Evolutionary conservation across 2,797 vertebrate species (phyloP).

Genomic region (Pelobates cultripes): DNA sequence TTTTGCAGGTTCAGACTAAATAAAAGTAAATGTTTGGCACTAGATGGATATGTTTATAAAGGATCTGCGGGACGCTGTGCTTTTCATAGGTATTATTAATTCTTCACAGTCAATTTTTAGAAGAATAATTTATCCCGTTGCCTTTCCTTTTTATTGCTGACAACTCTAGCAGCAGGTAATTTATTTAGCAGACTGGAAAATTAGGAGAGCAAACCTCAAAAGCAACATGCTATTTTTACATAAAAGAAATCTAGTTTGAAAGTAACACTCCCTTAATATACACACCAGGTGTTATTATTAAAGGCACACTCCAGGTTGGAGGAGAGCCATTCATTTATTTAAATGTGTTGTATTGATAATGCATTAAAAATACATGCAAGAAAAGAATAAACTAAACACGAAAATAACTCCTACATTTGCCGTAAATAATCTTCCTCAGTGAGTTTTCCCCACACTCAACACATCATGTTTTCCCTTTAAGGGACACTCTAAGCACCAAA

Average conservation of each 20-base stretch:
- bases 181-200: conserved; percentile 7
- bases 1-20: neutral
- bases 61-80: conserved; percentile 7
- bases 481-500: too few species aligned
- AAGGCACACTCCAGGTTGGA: neutral
- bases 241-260: conserved; percentile 1
- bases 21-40: conserved; percentile 22
- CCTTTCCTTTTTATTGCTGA: conserved; percentile 27
- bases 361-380: too few species aligned
- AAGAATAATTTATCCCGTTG: conserved; percentile 35
- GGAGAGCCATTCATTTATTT: too few species aligned
- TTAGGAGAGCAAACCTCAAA: neutral
- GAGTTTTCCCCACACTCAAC: too few species aligned
- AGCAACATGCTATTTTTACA: neutral
- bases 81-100: conserved; percentile 5
- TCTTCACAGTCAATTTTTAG: conserved; percentile 53
- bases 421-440: too few species aligned
- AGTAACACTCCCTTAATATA: neutral
- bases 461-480: too few species aligned
- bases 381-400: too few species aligned
- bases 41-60: conserved; percentile 4
- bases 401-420: too few species aligned
- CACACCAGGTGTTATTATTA: neutral
- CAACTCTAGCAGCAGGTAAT: conserved; percentile 18
- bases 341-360: too few species aligned